Evolutionary conservation across 2,113 vertebrate genomes (phyloP).

Genomic region (Arothron firmamentum): DNA sequence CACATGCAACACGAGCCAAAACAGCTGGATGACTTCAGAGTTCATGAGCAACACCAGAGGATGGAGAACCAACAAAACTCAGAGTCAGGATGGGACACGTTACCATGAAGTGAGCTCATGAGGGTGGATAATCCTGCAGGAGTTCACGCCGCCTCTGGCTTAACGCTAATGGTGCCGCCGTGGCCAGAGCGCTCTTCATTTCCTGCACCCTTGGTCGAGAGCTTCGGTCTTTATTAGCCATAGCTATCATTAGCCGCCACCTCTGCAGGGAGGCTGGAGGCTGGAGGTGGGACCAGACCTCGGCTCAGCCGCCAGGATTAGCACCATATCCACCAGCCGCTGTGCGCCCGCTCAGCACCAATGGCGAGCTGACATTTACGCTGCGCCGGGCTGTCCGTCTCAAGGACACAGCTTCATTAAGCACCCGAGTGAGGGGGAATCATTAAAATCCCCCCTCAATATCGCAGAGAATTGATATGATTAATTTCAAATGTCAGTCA

Average conservation of each 20-base stretch:
- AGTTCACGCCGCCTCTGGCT: constrained; percentile 45
- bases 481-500: constrained; percentile 65
- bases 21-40: too few species aligned
- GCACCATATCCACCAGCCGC: constrained; percentile 25
- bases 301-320: constrained; percentile 64
- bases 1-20: too few species aligned
- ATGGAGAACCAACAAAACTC: constrained; percentile 3
- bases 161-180: constrained; percentile 53
- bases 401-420: constrained; percentile 65
- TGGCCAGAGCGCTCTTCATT: constrained; percentile 37
- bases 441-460: constrained; percentile 53
- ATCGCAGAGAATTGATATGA: constrained; percentile 41
- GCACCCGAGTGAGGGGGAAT: constrained; percentile 50
- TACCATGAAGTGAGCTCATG: constrained; percentile 53
- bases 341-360: constrained; percentile 13
- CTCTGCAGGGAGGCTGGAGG: constrained; percentile 59
- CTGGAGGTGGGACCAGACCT: constrained; percentile 44
- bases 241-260: constrained; percentile 52
- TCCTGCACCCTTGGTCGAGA: constrained; percentile 44
- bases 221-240: constrained; percentile 61
- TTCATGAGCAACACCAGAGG: not conserved
- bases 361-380: constrained; percentile 63
- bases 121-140: constrained; percentile 57
- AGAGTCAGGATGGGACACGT: constrained; percentile 27
- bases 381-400: constrained; percentile 40